Evolutionary conservation across 2,888 invertebrate species (phyloP), one percentile per base, ranked within the genome.

Genomic region (Coelogynopora nodosa): DNA sequence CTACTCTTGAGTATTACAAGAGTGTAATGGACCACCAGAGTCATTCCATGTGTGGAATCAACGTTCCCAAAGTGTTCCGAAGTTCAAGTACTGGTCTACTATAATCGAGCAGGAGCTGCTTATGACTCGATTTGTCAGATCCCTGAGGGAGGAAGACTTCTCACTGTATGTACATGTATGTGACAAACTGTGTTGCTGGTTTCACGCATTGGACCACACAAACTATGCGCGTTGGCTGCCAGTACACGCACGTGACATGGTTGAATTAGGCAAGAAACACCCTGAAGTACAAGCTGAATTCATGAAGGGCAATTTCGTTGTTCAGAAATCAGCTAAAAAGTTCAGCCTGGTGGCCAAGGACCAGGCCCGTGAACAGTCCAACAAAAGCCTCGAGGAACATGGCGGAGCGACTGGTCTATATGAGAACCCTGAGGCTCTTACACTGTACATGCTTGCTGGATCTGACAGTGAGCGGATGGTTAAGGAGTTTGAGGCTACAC

Each of bases 111-210:
- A 23, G 2, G 49, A 29, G 86, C 67, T 84, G 10, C 86, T 74
- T 26, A 84, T 84, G 28, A n/a, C 67, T 23, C 84, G 28, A 13
- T 67, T 29, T 29, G 49, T 74, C 30, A 82, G 83, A 26, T 85
- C 67, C 67, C 49, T 49, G 30, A 29, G 86, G 67, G 49, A 67
- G 30, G 49, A 85, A 26, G 18, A 85, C 83, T 85, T 84, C 30
- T 29, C 83, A 67, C 67, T 84, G 29, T 85, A 85, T 85, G 86
- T 86, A 82, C 84, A 85, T 23, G 5, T 85, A 85, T 84, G 85
- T 85, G 86, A 85, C 67, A 85, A 85, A 10, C 86, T 84, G 28
- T 85, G 86, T 84, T 85, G 86, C 23, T 85, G 83, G 86, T 85
- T 85, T 86, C 86, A 85, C 30, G 29, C 83, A 27, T 29, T 85